Percentiles rank a stretch among this genome's conserved stretches.
Evolutionary conservation across 2,113 vertebrate genomes (phyloP).

Genomic region (Australoheros scitulus): DNA sequence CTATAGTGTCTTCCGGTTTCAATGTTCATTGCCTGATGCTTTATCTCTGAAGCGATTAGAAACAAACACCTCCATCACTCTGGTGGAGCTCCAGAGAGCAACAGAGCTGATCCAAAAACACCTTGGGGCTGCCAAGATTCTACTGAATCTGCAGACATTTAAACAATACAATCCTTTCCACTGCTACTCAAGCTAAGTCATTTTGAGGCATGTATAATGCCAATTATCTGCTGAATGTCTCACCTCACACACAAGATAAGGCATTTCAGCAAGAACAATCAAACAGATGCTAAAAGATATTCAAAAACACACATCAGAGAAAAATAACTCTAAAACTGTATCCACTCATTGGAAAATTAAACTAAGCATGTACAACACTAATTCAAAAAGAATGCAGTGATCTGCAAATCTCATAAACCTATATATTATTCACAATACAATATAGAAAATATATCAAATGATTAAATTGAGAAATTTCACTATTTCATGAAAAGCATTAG

Average conservation of each 20-base stretch:
- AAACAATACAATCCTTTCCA: conserved; percentile 15
- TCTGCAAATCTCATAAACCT: rapidly evolving
- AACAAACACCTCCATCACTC: conserved; percentile 56
- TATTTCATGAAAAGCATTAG: too few species aligned
- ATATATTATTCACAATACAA: not conserved
- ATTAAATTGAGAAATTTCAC: not conserved
- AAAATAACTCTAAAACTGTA: not conserved
- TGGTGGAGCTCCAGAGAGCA: conserved; percentile 32
- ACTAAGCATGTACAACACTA: not conserved
- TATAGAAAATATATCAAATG: not conserved
- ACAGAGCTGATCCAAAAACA: conserved; percentile 46
- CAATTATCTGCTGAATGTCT: conserved; percentile 8
- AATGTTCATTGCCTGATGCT: conserved; percentile 30
- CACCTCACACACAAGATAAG: not conserved
- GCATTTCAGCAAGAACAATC: not conserved
- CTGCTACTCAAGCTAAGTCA: conserved; percentile 3
- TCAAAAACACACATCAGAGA: not conserved
- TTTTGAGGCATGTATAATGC: not conserved
- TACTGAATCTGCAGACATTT: conserved; percentile 44
- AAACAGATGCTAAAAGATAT: not conserved
- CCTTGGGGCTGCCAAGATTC: conserved; percentile 32
- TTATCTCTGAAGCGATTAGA: conserved; percentile 57
- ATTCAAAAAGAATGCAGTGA: not conserved
- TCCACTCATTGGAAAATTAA: not conserved
- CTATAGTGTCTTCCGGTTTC: conserved; percentile 21